phyloP scores from a whole-genome alignment of 2,797 vertebrate species.

The Trachurus trachurus region DNA sequence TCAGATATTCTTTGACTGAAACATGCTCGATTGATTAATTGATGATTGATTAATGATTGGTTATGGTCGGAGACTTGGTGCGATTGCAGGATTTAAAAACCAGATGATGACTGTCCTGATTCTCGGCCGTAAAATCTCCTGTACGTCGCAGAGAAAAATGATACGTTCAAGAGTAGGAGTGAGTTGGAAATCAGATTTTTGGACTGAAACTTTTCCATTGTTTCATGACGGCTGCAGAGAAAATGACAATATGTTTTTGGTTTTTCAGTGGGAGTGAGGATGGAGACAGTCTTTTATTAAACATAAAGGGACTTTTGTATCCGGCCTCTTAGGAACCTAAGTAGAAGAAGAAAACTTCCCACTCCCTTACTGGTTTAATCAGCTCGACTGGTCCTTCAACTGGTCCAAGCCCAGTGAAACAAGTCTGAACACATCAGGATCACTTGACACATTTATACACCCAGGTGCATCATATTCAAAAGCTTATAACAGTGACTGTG shows the following conservation, averaged over 20 bases:
- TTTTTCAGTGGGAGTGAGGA: constrained; percentile 32
- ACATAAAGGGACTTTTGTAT: constrained; percentile 42
- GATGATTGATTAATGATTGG: too few relatives aligned
- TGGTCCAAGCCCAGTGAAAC: neutral
- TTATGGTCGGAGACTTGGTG: neutral
- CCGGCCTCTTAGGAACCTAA: neutral
- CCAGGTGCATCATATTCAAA: neutral
- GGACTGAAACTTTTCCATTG: constrained; percentile 39
- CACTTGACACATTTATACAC: neutral
- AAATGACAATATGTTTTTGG: constrained; percentile 18
- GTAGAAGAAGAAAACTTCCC: constrained; percentile 1
- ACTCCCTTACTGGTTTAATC: constrained; percentile 38
- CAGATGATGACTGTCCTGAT: neutral
- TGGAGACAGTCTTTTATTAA: constrained; percentile 2
- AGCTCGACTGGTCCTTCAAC: constrained; percentile 20
- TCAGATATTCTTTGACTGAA: too few relatives aligned
- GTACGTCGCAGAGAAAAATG: neutral
- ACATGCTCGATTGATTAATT: too few relatives aligned
- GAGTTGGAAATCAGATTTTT: constrained; percentile 38
- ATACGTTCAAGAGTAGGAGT: constrained; percentile 29
- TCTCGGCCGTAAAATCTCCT: neutral
- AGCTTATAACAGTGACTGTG: neutral
- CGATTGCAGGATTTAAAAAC: neutral
- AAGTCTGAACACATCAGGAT: neutral
- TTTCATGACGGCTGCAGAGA: constrained; percentile 28